phyloP scores from a whole-genome alignment of 2,797 vertebrate genomes.

The Crenuchus spilurus region DNA sequence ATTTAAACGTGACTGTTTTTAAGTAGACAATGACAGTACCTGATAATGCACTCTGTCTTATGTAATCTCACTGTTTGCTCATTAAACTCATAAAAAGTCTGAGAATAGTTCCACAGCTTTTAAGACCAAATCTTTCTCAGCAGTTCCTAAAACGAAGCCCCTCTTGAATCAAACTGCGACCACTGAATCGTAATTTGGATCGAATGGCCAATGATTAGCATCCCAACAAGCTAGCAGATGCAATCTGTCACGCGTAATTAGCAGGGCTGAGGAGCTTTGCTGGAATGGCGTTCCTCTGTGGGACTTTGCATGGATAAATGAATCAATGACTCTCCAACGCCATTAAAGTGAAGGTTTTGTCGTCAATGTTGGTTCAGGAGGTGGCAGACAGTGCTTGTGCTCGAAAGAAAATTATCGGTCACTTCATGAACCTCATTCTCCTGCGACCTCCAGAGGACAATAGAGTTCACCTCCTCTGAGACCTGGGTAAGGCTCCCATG shows the following conservation, averaged over 20 bases:
- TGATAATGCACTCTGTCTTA: neutral
- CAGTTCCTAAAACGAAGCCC: neutral
- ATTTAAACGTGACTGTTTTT: neutral
- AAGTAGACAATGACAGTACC: too few relatives aligned
- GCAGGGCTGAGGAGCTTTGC: slow-evolving; percentile 31
- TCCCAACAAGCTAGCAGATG: slow-evolving; percentile 31
- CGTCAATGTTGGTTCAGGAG: neutral
- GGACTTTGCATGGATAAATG: slow-evolving; percentile 41
- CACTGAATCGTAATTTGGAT: slow-evolving; percentile 32
- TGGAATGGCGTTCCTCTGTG: slow-evolving; percentile 17
- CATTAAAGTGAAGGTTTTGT: slow-evolving; percentile 42
- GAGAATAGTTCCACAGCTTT: neutral
- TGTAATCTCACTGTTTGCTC: neutral
- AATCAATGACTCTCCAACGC: slow-evolving; percentile 45
- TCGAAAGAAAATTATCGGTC: slow-evolving; percentile 25
- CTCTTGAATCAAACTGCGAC: neutral
- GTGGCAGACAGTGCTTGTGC: neutral
- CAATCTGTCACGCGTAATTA: slow-evolving; percentile 50
- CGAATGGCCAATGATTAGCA: slow-evolving; percentile 12
- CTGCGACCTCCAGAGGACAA: neutral
- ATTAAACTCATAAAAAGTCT: neutral
- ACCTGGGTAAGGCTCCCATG: neutral
- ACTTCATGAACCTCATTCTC: slow-evolving; percentile 21
- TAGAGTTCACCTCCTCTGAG: neutral
- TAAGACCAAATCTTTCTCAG: neutral